phyloP scores from a whole-genome alignment of 2,888 invertebrate genomes.

The Chamaedrilus cognettii region DNA sequence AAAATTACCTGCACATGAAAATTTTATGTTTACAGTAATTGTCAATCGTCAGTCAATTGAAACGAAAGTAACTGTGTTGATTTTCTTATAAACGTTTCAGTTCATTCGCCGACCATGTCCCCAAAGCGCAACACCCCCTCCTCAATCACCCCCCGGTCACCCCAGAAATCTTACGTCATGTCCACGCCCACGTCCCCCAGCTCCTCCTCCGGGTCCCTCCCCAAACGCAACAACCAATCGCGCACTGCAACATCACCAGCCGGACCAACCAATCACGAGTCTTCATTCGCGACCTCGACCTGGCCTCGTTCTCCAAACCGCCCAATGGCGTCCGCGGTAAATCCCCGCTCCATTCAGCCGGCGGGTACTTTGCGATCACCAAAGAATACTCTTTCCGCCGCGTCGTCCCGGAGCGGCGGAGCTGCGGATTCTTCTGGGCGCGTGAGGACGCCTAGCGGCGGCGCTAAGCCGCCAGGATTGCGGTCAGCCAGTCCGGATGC shows the following conservation, averaged over 20 bases:
- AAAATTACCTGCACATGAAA: too few relatives aligned
- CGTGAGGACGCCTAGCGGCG: not conserved
- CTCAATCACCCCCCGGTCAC: slow-evolving; percentile 13
- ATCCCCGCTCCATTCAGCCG: slow-evolving; percentile 7
- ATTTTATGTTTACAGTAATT: too few relatives aligned
- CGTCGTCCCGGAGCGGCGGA: slow-evolving; percentile 11
- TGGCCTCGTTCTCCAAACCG: slow-evolving; percentile 20
- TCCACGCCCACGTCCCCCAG: slow-evolving; percentile 8
- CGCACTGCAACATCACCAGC: slow-evolving; percentile 1
- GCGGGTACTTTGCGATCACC: slow-evolving; percentile 9
- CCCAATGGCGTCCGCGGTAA: not conserved
- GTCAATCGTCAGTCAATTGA: too few relatives aligned
- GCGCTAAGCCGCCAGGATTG: not conserved
- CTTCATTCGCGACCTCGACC: slow-evolving; percentile 24
- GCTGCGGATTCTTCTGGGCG: not conserved
- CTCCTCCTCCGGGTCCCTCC: slow-evolving; percentile 5
- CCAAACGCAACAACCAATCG: not conserved
- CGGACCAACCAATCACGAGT: slow-evolving; percentile 14
- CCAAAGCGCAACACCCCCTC: slow-evolving; percentile 5
- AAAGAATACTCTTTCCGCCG: slow-evolving; percentile 8
- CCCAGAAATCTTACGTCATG: not conserved
- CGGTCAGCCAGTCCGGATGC: slow-evolving; percentile 3
- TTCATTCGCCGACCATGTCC: slow-evolving; percentile 7
- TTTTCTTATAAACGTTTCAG: too few relatives aligned
- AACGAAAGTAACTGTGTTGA: too few relatives aligned